Conservation (phyloP, 2,113 vertebrate genomes). For the Scomber colias region DNA sequence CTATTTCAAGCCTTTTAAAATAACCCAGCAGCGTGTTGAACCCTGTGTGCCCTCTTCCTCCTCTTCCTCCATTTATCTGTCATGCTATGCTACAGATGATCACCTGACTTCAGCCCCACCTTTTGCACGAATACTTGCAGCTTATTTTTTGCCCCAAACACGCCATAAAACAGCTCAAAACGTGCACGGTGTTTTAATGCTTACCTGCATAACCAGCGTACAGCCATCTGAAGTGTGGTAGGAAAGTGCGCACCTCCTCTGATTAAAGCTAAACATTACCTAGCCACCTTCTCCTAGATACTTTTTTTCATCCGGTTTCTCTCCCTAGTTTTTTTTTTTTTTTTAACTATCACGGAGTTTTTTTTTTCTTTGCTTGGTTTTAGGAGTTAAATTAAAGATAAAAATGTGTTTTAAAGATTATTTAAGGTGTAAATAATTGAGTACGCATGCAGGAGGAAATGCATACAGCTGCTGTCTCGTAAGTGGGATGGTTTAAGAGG, state of each 20-base stretch:
- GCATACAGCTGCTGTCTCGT: neutral
- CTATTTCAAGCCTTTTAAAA: neutral
- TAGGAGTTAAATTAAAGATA: rapidly evolving
- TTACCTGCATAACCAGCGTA: conserved; percentile 88
- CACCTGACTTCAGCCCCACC: conserved; percentile 76
- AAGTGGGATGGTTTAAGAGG: rapidly evolving
- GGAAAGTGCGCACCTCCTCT: conserved; percentile 22
- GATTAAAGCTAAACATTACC: conserved; percentile 3
- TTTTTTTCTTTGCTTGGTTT: neutral
- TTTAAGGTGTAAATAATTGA: rapidly evolving
- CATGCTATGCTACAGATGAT: conserved; percentile 42
- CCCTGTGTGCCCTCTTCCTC: neutral
- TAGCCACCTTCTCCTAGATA: conserved; percentile 63
- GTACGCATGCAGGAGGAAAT: rapidly evolving
- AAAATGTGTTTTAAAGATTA: rapidly evolving
- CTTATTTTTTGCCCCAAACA: neutral
- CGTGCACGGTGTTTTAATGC: neutral
- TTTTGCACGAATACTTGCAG: conserved; percentile 27
- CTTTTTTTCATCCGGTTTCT: conserved; percentile 13
- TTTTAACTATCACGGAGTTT: conserved; percentile 60
- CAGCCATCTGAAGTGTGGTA: conserved; percentile 79
- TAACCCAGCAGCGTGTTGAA: neutral
- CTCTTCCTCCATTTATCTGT: conserved; percentile 31
- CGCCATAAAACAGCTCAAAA: rapidly evolving
- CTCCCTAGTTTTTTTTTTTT: too few species aligned